Conservation (phyloP, 2,888 invertebrate genomes). For the Aquatica leii region DNA sequence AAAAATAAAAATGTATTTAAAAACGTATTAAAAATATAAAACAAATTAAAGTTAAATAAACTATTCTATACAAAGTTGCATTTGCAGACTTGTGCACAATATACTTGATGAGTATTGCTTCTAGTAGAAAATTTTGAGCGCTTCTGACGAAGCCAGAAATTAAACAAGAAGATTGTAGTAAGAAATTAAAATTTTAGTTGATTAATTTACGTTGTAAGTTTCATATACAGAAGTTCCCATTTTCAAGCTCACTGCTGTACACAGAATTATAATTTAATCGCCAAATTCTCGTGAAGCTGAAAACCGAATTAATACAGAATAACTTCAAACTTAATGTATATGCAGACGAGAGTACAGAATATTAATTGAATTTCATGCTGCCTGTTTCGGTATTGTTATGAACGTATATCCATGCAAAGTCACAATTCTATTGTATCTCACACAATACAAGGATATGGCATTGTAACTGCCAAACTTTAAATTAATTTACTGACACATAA, state of each 20-base stretch:
- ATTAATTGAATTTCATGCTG: slow-evolving; percentile 55
- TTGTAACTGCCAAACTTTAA: slow-evolving; percentile 57
- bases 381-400: slow-evolving; percentile 52
- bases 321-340: slow-evolving; percentile 55
- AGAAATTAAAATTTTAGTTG: slow-evolving; percentile 6
- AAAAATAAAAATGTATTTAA: too few relatives aligned
- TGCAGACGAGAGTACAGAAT: slow-evolving; percentile 50
- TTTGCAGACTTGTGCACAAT: too few relatives aligned
- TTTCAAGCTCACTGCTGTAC: slow-evolving; percentile 27
- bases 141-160: too few relatives aligned
- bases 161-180: too few relatives aligned
- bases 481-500: slow-evolving; percentile 55
- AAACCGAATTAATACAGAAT: slow-evolving; percentile 50
- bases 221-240: slow-evolving; percentile 15
- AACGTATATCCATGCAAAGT: slow-evolving; percentile 59
- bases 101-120: too few relatives aligned
- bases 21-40: too few relatives aligned
- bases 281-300: slow-evolving; percentile 34
- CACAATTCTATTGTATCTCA: slow-evolving; percentile 57
- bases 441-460: slow-evolving; percentile 54
- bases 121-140: too few relatives aligned
- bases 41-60: too few relatives aligned
- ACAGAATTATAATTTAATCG: slow-evolving; percentile 36
- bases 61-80: too few relatives aligned
- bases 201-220: slow-evolving; percentile 20